Evolutionary conservation across 1,140 invertebrate genomes (phyloP).

Genomic region (Metaphire vulgaris): DNA sequence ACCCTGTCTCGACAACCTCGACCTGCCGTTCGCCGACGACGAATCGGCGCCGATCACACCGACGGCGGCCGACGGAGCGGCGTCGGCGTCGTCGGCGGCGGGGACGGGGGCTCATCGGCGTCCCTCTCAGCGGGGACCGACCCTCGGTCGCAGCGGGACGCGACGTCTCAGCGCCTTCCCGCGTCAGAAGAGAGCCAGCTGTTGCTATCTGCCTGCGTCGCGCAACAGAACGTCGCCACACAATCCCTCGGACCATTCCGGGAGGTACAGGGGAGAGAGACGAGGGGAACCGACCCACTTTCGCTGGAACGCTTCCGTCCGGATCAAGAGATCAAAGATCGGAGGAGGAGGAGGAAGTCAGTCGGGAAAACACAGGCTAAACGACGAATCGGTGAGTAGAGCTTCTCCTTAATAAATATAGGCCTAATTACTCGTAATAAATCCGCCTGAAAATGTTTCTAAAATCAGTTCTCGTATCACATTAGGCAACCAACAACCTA

Average conservation of each 20-base stretch:
- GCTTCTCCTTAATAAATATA: too few relatives aligned
- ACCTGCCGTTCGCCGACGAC: slow-evolving; percentile 93
- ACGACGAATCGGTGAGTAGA: too few relatives aligned
- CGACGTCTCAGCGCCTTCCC: neutral
- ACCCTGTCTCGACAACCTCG: slow-evolving; percentile 88
- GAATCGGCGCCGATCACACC: slow-evolving; percentile 87
- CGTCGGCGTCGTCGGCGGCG: slow-evolving; percentile 50
- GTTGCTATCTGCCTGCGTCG: neutral
- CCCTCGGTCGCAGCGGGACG: neutral
- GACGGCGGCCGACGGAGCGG: slow-evolving; percentile 76
- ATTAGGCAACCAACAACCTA: too few relatives aligned
- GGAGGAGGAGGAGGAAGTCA: neutral
- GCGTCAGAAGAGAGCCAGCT: neutral
- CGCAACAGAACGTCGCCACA: too few relatives aligned
- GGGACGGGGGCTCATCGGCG: slow-evolving; percentile 57
- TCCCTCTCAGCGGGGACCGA: neutral
- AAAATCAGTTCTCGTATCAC: too few relatives aligned
- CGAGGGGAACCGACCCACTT: slow-evolving; percentile 19
- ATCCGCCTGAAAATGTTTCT: too few relatives aligned
- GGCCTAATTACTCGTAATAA: too few relatives aligned
- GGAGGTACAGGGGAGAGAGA: neutral
- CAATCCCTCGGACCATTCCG: neutral
- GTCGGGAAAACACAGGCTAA: too few relatives aligned
- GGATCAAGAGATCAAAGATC: neutral
- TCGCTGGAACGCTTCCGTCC: slow-evolving; percentile 14